These are phyloP conservation scores for Mixornis gularis DNA, from an alignment of 2,113 vertebrate species.

Conservation along the genomic window DNA sequence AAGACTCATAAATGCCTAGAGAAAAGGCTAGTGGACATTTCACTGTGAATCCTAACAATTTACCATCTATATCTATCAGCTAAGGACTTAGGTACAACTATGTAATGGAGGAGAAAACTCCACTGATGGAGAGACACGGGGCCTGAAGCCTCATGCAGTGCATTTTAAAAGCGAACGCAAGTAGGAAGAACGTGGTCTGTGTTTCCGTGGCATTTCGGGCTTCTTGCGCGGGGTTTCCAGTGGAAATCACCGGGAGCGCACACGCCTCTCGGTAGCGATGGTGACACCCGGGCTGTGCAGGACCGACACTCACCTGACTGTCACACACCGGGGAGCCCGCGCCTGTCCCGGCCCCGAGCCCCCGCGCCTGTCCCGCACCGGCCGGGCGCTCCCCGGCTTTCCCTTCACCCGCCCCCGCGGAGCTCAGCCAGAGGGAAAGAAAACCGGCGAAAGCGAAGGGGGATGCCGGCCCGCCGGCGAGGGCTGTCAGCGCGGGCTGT, in stretches of 20 bases:
- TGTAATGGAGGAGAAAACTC: rapidly evolving
- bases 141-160: rapidly evolving
- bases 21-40: background rate
- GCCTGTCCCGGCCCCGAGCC: background rate
- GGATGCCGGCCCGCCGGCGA: background rate
- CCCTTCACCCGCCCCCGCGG: rapidly evolving
- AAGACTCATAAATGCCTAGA: background rate
- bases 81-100: background rate
- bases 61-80: rapidly evolving
- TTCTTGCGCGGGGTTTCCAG: constrained; percentile 17
- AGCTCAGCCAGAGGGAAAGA: background rate
- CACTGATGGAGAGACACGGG: rapidly evolving
- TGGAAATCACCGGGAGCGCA: constrained; percentile 33
- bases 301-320: background rate
- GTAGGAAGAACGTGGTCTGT: too few relatives aligned
- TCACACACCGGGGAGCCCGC: background rate
- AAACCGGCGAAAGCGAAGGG: rapidly evolving
- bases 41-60: background rate
- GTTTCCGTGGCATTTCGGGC: background rate
- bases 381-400: rapidly evolving
- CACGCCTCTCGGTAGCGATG: background rate
- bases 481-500: background rate
- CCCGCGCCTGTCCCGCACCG: rapidly evolving
- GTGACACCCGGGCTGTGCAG: rapidly evolving
- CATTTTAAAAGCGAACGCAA: rapidly evolving